Evolutionary conservation across 2,113 vertebrate species (phyloP), one percentile per base, ranked within the genome.

Genomic region (Eublepharis macularius): DNA sequence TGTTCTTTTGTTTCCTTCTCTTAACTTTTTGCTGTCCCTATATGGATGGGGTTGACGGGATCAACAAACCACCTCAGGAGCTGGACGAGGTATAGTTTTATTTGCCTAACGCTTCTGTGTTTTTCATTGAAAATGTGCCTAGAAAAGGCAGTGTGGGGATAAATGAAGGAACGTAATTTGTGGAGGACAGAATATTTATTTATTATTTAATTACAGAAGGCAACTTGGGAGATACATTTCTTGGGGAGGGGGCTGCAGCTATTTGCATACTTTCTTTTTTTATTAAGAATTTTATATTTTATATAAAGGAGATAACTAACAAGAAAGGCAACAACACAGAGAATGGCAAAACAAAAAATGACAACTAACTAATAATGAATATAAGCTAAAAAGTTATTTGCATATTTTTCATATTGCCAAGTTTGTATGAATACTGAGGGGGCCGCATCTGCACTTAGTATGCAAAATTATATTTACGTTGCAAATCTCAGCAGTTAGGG

Each of bases 41-140:
- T 93, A 95, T 96, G 98, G 97, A 97, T 95, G 96, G 97, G 96
- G 95, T 96, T 93, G 96, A 95, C 96, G 96, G 96, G 94, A 93
- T 96, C 97, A 93, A 94, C 97, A 95, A 97, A 94, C 97, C 95
- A 94, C 94, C 92, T 94, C 98, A 99, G 99, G 99, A 99, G 96
- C 98, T 99, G 96, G 99, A 99, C 94, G 99, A 99, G 99, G 99
- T 99, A 99, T 94, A 93, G 95, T 96, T 63, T n/a, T 66, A 51
- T 91, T 96, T 88, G 41, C 84, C 90, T 85, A 86, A 91, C 36
- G 49, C 0, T 77, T 54, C 43, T 74, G 7, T 47, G 72, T 39
- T 74, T 86, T 51, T 9, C 69, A 73, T 74, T 24, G 43, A 39
- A 72, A 86, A 65, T 80, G 43, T 74, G 13, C 5, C 57, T 4